Conservation (phyloP, 2,888 invertebrate species). For the Ctena decussata region DNA sequence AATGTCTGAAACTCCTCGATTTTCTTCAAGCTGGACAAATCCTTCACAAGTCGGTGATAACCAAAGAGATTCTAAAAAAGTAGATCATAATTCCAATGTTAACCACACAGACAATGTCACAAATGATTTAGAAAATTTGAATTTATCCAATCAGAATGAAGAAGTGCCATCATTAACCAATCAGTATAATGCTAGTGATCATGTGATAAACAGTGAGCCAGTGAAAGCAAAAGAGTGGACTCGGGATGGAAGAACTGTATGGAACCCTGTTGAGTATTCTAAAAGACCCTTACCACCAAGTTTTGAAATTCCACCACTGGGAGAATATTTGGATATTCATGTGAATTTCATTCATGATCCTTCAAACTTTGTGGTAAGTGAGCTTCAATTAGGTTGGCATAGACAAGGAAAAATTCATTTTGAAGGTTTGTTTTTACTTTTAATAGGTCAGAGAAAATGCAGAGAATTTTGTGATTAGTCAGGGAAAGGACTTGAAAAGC, state of each 20-base stretch:
- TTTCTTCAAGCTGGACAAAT: background rate
- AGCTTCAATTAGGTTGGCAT: no score
- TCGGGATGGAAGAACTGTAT: slow-evolving; percentile 21
- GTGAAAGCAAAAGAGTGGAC: background rate
- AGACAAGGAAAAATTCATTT: no score
- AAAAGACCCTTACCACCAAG: slow-evolving; percentile 38
- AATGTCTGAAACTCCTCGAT: no score
- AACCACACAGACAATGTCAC: background rate
- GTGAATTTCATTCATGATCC: slow-evolving; percentile 72
- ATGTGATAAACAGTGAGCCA: background rate
- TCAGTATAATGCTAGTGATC: background rate
- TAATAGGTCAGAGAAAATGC: no score
- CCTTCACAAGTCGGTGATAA: background rate
- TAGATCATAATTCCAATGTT: background rate
- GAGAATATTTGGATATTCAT: slow-evolving; percentile 72
- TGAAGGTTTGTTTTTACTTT: no score
- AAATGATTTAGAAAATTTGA: background rate
- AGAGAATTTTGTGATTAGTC: no score
- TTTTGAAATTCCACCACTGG: slow-evolving; percentile 61
- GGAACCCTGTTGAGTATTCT: slow-evolving; percentile 36
- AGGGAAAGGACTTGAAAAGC: no score
- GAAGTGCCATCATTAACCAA: background rate
- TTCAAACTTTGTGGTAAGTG: slow-evolving; percentile 78
- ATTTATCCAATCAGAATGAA: slow-evolving; percentile 2
- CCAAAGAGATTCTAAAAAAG: background rate